Evolutionary conservation across 2,113 vertebrate genomes (phyloP), one percentile per base, ranked within the genome.

Genomic region (Dolichallabes microphthalmus): DNA sequence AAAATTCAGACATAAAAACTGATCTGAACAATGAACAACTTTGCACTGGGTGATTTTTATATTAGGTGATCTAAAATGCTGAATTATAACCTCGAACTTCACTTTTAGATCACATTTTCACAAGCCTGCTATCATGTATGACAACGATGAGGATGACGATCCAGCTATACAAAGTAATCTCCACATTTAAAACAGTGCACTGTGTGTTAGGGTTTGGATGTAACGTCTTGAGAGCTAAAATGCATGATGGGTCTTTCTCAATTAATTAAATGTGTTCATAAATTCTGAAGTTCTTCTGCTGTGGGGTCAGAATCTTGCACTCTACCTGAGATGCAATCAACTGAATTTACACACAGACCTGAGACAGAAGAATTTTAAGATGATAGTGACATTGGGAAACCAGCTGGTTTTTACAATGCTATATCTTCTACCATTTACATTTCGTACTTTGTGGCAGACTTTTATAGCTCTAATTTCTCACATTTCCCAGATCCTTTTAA

Each of bases 311-410:
- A 83, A 45, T 86, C 93, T 94, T 94, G 94, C 91, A 93, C 90
- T 94, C 94, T 94, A 94, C 94, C 94, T 95, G 94, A 95, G 95
- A 95, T 94, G 95, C 95, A 95, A 94, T 94, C 93, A 90, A 91
- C 88, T 92, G 91, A 91, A 87, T 91, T 93, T 91, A 92, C 90
- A 80, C 71, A 92, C 93, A 92, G 94, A 95, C 94, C 94, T 95
- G 93, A 95, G 94, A 94, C 91, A 93, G 91, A 90, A 93, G 89
- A 92, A 88, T 79, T 60, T 60, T 53, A 79, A 79, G 60, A 39
- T 35, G 30, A 79, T 27, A 89, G 89, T 87, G 88, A 92, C 90
- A 91, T 88, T 61, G 85, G 91, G 60, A 89, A 85, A 71, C 53
- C 52, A 30, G n/a, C 57, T 73, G 45, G 25, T 32, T 11, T 77